These are phyloP conservation scores for Myotis pilosus DNA, from an alignment of 2,797 vertebrate species.

Conservation along the genomic window DNA sequence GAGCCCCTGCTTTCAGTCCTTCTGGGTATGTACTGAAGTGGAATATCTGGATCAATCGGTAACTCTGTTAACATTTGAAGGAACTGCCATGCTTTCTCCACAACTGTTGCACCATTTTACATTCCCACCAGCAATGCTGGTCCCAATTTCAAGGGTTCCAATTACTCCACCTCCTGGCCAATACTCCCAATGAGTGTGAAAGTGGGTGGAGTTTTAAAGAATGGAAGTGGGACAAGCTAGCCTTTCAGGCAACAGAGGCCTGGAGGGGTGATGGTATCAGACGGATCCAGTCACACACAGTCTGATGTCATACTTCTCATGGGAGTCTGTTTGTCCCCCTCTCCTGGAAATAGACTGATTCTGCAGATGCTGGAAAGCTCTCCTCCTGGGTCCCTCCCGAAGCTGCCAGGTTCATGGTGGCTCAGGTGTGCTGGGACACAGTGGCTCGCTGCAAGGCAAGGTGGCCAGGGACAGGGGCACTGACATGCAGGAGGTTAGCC, in stretches of 20 bases:
- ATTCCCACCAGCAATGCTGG: neutral
- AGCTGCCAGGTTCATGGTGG: neutral
- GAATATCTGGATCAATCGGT: neutral
- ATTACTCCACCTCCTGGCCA: neutral
- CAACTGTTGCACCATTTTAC: neutral
- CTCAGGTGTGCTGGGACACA: neutral
- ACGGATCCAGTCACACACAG: neutral
- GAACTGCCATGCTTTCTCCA: neutral
- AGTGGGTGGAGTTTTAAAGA: neutral
- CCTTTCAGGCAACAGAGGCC: neutral
- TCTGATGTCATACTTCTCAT: neutral
- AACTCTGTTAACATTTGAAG: neutral
- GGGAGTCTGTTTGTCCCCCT: neutral
- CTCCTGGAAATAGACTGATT: neutral
- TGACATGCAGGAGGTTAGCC: neutral
- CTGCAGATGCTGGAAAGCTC: neutral
- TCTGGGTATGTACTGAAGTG: neutral
- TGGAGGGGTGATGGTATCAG: too few species aligned
- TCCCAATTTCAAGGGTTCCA: neutral
- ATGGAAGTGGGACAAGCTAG: neutral
- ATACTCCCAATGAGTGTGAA: too few species aligned
- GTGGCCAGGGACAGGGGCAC: neutral
- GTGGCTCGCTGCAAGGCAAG: neutral
- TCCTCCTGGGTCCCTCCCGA: accelerated
- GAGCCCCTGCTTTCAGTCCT: neutral